phyloP scores from a whole-genome alignment of 2,113 vertebrate species.

The Crotalus tigris region DNA sequence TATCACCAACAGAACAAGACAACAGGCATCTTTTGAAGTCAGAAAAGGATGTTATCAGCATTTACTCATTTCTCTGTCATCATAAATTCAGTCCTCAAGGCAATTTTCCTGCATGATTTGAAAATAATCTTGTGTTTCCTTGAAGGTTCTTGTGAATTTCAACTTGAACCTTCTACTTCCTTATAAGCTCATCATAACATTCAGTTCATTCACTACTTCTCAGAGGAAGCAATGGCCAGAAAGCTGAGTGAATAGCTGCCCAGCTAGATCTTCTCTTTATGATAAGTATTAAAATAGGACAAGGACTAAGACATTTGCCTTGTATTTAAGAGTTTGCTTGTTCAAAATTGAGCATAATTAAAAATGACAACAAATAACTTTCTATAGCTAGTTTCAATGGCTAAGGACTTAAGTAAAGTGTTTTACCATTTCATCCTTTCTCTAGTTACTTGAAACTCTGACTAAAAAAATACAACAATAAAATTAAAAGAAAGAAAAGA shows the following conservation, averaged over 20 bases:
- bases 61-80: background rate
- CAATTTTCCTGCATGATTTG: background rate
- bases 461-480: background rate
- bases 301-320: background rate
- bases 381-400: background rate
- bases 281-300: background rate
- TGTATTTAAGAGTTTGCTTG: background rate
- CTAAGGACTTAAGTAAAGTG: background rate
- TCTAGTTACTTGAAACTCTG: background rate
- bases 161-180: background rate
- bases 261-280: background rate
- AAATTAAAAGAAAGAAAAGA: background rate
- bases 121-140: background rate
- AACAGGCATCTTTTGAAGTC: background rate
- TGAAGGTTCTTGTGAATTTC: background rate
- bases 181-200: background rate
- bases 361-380: background rate
- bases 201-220: background rate
- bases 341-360: background rate
- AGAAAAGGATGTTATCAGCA: background rate
- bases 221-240: background rate
- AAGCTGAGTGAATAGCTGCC: background rate
- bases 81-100: background rate
- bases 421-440: background rate
- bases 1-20: background rate